Percentiles rank a stretch among this genome's conserved stretches.
phyloP scores from a whole-genome alignment of 2,113 vertebrate genomes.

The Rafetus swinhoei region DNA sequence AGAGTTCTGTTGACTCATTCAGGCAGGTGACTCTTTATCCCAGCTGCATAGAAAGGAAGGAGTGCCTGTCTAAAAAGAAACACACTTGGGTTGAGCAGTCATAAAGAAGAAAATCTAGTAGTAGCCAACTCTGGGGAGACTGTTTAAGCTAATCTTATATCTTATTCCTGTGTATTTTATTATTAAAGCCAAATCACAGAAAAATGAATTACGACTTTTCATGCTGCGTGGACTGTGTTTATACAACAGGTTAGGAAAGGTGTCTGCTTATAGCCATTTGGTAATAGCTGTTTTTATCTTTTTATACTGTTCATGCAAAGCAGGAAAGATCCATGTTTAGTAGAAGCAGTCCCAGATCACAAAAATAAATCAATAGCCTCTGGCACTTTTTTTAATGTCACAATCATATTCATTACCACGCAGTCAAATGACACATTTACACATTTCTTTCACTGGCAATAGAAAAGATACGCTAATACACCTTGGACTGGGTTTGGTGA shows the following conservation, averaged over 20 bases:
- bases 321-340: background rate
- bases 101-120: background rate
- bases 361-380: background rate
- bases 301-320: background rate
- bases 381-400: background rate
- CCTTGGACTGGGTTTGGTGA: background rate
- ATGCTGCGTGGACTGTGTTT: background rate
- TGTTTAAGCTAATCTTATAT: background rate
- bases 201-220: background rate
- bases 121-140: background rate
- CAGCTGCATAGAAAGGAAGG: background rate
- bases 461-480: background rate
- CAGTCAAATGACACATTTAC: background rate
- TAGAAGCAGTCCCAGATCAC: background rate
- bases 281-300: background rate
- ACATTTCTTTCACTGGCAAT: background rate
- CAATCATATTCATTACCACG: background rate
- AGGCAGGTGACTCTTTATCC: background rate
- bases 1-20: background rate
- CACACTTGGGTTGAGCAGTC: background rate
- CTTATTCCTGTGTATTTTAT: background rate
- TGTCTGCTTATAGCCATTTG: background rate
- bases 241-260: background rate
- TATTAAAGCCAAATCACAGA: background rate
- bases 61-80: background rate